Evolutionary conservation across 2,113 vertebrate genomes (phyloP).

Genomic region (Ranitomeya imitator): DNA sequence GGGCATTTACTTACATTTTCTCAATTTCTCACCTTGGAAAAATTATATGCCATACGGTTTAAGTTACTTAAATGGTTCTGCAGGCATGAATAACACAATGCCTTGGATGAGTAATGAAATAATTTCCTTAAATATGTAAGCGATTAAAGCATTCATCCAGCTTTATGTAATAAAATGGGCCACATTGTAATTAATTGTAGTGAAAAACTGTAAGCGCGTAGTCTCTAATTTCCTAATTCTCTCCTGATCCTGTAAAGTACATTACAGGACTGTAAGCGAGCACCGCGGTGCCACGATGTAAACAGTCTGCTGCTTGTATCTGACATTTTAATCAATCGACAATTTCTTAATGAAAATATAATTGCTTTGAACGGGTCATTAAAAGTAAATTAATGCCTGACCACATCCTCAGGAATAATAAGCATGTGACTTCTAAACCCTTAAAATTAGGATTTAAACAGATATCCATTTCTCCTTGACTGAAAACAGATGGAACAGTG

Average conservation of each 20-base stretch:
- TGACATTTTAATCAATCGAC: slow-evolving; percentile 22
- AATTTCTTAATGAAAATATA: slow-evolving; percentile 36
- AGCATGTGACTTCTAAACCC: neutral
- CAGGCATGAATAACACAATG: slow-evolving; percentile 12
- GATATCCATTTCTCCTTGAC: slow-evolving; percentile 27
- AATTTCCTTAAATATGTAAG: slow-evolving; percentile 18
- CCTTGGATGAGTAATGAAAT: neutral
- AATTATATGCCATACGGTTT: slow-evolving; percentile 2
- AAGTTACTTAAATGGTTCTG: neutral
- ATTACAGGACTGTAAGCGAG: slow-evolving; percentile 10
- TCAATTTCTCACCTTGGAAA: slow-evolving; percentile 14
- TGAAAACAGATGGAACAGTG: slow-evolving; percentile 20
- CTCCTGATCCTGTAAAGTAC: slow-evolving; percentile 10
- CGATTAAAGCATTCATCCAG: slow-evolving; percentile 12
- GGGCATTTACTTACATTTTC: neutral
- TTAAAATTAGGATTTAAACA: slow-evolving; percentile 18
- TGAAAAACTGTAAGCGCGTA: neutral
- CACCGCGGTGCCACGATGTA: slow-evolving; percentile 15
- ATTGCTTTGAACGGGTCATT: slow-evolving; percentile 21
- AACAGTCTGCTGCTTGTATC: slow-evolving; percentile 11
- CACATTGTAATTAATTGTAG: slow-evolving; percentile 14
- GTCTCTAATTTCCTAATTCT: neutral
- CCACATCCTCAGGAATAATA: slow-evolving; percentile 23
- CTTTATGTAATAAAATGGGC: slow-evolving; percentile 21
- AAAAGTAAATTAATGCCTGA: slow-evolving; percentile 33